Percentiles rank a stretch among this genome's conserved stretches.
Conservation (phyloP, 1,140 invertebrate genomes). For the Drosophila simulans region DNA sequence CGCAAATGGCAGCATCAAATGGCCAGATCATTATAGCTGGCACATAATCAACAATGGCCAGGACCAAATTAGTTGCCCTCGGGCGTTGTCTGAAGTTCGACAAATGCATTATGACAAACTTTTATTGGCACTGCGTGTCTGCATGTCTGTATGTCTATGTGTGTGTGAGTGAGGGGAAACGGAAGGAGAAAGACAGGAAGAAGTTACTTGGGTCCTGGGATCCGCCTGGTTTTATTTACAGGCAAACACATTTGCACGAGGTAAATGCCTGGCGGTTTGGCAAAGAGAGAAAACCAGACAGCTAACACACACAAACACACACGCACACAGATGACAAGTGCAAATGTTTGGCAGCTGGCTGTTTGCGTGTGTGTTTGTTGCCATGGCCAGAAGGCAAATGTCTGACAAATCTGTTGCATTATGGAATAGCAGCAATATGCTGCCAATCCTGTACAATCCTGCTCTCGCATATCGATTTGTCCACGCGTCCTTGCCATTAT, state of each 20-base stretch:
- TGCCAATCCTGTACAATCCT: constrained; percentile 40
- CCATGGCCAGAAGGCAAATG: constrained; percentile 58
- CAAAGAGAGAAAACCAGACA: constrained; percentile 13
- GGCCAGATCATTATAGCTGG: constrained; percentile 22
- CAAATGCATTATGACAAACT: constrained; percentile 54
- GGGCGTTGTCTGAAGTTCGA: constrained; percentile 24
- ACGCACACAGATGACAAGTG: constrained; percentile 36
- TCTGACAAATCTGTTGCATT: constrained; percentile 79
- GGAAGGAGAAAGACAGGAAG: constrained; percentile 11
- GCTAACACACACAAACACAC: constrained; percentile 2
- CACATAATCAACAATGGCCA: constrained; percentile 13
- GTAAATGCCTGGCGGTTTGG: constrained; percentile 37
- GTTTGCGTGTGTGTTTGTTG: constrained; percentile 6
- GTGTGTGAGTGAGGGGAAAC: constrained; percentile 17
- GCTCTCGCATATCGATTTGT: constrained; percentile 54
- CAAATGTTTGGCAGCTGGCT: constrained; percentile 49
- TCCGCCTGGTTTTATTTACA: constrained; percentile 46
- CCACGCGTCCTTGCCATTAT: constrained; percentile 26
- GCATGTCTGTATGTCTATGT: not conserved
- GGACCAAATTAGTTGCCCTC: constrained; percentile 25
- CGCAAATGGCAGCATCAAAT: constrained; percentile 7
- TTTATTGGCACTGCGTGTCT: constrained; percentile 47
- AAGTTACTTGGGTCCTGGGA: constrained; percentile 20
- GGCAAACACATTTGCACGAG: constrained; percentile 51
- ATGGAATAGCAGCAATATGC: constrained; percentile 40